Conservation (phyloP, 2,888 invertebrate genomes). For the Oegoconia quadripuncta region DNA sequence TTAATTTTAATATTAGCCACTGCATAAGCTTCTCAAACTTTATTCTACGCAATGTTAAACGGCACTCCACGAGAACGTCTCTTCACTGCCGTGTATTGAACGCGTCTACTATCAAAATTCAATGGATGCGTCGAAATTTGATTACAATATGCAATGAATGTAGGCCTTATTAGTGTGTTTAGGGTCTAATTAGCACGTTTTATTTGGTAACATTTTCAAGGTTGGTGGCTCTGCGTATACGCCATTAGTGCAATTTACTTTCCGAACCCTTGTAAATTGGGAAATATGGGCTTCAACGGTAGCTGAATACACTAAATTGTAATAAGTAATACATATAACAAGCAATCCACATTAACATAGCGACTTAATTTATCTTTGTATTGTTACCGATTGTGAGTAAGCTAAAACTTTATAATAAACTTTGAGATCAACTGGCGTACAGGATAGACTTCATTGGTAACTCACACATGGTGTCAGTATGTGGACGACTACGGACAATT, state of each 20-base stretch:
- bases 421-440: conserved; percentile 57
- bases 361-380: too few species aligned
- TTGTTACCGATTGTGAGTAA: too few species aligned
- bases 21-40: conserved; percentile 58
- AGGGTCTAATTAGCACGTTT: conserved; percentile 37
- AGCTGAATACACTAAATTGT: too few species aligned
- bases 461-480: conserved; percentile 67
- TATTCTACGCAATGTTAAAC: too few species aligned
- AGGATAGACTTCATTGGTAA: conserved; percentile 72
- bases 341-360: too few species aligned
- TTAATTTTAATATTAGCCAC: conserved; percentile 76
- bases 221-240: conserved; percentile 29
- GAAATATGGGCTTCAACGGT: conserved; percentile 7
- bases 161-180: conserved; percentile 36
- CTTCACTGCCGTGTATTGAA: conserved; percentile 18
- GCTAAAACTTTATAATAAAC: conserved; percentile 20
- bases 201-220: conserved; percentile 38
- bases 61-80: conserved; percentile 15
- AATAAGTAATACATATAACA: too few species aligned
- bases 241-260: conserved; percentile 21
- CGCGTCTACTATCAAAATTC: conserved; percentile 27
- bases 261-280: conserved; percentile 20
- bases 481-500: conserved; percentile 57
- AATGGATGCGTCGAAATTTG: conserved; percentile 19
- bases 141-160: conserved; percentile 34